Percentiles rank a stretch among this genome's conserved stretches.
Conservation (phyloP, 2,113 vertebrate species). For the Apteryx mantelli region DNA sequence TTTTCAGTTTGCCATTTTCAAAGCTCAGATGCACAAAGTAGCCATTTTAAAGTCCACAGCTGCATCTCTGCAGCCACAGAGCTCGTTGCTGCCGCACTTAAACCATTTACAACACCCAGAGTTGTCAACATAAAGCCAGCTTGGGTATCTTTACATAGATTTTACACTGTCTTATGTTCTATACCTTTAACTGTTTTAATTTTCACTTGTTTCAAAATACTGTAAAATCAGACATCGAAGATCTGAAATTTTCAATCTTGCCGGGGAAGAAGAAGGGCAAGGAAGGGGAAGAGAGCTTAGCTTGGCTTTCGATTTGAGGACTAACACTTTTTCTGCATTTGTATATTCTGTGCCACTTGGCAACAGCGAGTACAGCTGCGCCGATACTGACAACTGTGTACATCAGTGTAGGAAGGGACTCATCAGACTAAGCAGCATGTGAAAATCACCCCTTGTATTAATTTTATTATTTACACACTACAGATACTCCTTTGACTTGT, state of each 20-base stretch:
- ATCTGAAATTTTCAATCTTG: background rate
- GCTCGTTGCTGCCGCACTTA: background rate
- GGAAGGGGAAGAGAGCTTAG: background rate
- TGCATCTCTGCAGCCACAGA: background rate
- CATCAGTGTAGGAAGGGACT: background rate
- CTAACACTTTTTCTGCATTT: background rate
- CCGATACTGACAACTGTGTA: background rate
- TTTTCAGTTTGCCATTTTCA: background rate
- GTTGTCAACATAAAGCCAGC: background rate
- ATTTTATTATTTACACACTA: background rate
- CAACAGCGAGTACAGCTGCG: background rate
- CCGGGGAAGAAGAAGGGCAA: background rate
- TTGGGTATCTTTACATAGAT: background rate
- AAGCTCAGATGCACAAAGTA: slow-evolving; percentile 58
- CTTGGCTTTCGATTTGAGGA: background rate
- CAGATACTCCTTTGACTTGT: background rate
- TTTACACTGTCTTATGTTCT: background rate
- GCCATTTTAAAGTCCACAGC: background rate
- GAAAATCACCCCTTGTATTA: background rate
- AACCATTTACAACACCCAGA: background rate
- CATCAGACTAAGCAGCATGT: background rate
- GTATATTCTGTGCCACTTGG: background rate
- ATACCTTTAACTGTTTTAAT: background rate
- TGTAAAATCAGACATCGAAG: background rate
- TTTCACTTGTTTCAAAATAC: background rate